Conservation (phyloP, 2,113 vertebrate species). For the Tupaia tana region DNA sequence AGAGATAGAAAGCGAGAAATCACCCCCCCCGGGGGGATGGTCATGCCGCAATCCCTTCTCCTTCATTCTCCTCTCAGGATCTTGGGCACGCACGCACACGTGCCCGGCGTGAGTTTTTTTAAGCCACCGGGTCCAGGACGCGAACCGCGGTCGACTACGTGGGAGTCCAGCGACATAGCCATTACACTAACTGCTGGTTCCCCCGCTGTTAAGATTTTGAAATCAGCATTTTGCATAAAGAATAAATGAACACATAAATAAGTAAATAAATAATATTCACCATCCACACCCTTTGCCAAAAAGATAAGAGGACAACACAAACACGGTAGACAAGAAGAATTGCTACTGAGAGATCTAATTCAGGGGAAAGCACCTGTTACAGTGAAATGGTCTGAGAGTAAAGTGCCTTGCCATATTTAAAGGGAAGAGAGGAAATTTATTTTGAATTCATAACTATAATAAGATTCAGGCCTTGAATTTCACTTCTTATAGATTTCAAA, state of each 20-base stretch:
- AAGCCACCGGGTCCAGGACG: too few species aligned
- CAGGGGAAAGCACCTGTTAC: background rate
- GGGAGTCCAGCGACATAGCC: too few species aligned
- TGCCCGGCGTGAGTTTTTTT: too few species aligned
- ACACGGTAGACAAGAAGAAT: background rate
- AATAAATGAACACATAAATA: background rate
- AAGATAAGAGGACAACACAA: background rate
- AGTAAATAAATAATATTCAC: background rate
- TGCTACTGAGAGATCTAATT: background rate
- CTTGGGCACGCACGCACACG: too few species aligned
- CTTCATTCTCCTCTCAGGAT: too few species aligned
- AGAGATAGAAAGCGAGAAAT: too few species aligned
- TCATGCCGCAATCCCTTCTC: too few species aligned
- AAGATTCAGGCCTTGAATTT: constrained; percentile 26
- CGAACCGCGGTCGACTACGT: too few species aligned
- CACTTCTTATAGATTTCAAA: constrained; percentile 40
- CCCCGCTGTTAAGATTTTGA: background rate
- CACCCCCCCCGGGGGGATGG: too few species aligned
- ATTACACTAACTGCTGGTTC: too few species aligned
- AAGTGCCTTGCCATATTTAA: background rate
- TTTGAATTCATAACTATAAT: constrained; percentile 29
- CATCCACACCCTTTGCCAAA: rapidly evolving
- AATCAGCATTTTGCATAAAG: background rate
- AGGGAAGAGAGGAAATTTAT: background rate
- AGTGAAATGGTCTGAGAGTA: background rate